phyloP scores from a whole-genome alignment of 1,140 invertebrate species.

The Conus betulinus region DNA sequence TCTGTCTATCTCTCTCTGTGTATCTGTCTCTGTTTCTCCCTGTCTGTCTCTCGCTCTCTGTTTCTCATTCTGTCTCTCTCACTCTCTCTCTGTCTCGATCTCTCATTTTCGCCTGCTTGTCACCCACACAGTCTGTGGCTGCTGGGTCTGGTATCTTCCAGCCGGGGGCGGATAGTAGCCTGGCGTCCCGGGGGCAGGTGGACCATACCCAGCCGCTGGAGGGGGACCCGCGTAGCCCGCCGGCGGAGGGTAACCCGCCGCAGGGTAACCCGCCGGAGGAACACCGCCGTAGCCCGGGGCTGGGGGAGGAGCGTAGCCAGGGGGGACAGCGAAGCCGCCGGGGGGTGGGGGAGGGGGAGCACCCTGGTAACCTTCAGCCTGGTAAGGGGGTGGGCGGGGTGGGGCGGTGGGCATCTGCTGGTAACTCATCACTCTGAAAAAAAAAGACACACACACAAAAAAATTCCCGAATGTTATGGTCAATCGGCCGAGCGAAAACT shows the following conservation, averaged over 20 bases:
- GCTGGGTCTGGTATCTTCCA: conserved; percentile 7
- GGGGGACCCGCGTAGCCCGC: background rate
- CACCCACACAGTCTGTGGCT: background rate
- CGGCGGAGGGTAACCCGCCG: background rate
- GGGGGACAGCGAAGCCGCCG: too few relatives aligned
- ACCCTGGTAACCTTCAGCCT: background rate
- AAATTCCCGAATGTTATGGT: too few relatives aligned
- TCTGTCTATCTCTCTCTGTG: too few relatives aligned
- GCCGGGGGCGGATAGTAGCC: background rate
- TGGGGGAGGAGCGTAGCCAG: background rate
- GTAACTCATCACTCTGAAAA: background rate
- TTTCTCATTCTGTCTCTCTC: background rate
- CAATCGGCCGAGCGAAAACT: too few relatives aligned
- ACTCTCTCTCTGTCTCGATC: background rate
- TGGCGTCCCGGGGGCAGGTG: background rate
- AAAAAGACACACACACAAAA: background rate
- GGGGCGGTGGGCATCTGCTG: background rate
- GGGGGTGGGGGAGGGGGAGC: background rate
- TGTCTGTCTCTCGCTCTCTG: background rate
- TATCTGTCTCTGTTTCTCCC: background rate
- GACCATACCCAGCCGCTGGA: background rate
- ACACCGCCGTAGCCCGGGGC: background rate
- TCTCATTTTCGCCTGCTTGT: background rate
- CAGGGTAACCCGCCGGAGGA: background rate
- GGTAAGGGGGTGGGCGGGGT: background rate